Evolutionary conservation across 2,888 invertebrate species (phyloP), one percentile per base, ranked within the genome.

Genomic region (Lordiphosa andalusiaca): DNA sequence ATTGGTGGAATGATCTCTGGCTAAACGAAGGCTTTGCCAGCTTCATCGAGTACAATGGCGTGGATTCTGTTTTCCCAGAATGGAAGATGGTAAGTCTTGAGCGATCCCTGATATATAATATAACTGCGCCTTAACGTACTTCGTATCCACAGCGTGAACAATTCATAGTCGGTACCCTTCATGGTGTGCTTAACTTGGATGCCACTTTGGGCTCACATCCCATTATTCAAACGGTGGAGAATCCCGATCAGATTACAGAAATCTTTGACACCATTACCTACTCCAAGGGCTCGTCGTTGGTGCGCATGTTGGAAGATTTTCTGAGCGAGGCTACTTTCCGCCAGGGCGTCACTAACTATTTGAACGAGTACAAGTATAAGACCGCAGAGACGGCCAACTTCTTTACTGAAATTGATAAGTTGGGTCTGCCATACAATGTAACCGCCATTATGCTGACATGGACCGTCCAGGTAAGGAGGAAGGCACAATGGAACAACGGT

Each of bases 1-100:
- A 93, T 71, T 97, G 97, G 97, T 96, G 96, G 96, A 94, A 96
- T 86, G 97, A 98, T 88, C 90, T 96, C 2, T 96, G 98, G 98
- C 91, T 98, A 37, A 98, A 98, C 85, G 95, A 96, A 90, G 98
- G 98, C 0, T 98, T 98, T 88, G 98, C 98, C 2, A 93, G 94
- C n/a, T 98, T 95, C 86, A 95, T 98, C 90, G 94, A 96, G 89
- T 94, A 93, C 70, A 95, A 95, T 86, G 95, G 95, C 10, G 91
- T 94, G 0, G 90, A 94, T 73, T 90, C 92, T 6, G 92, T 93
- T 10, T 92, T 94, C 69, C 94, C 94, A 0, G 92, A 93, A 6
- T 97, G 96, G 96, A 92, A 94, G 82, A 93, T 95, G 92, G 95
- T 95, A 73, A 68, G 62, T 62, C 13, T 9, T n/a, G 9, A 4